Evolutionary conservation across 2,888 invertebrate species (phyloP).

Genomic region (Agrilus cyanescens): DNA sequence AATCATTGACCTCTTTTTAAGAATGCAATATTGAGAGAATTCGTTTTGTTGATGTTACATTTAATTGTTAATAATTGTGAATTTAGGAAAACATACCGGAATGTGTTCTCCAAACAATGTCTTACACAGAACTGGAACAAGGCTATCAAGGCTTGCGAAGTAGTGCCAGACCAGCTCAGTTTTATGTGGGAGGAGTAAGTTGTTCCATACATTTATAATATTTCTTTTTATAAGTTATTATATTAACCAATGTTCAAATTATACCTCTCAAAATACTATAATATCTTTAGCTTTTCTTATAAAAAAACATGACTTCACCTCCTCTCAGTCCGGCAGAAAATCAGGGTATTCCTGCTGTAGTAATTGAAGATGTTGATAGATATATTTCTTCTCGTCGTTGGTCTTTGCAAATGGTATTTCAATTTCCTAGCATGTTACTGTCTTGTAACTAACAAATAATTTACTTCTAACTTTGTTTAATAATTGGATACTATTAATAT

Average conservation of each 20-base stretch:
- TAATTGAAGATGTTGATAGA: conserved; percentile 29
- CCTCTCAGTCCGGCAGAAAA: not conserved
- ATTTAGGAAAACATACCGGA: conserved; percentile 1
- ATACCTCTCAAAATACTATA: not conserved
- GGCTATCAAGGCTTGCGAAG: conserved; percentile 81
- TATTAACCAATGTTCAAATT: not conserved
- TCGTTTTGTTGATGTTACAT: too few relatives aligned
- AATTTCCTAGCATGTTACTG: conserved; percentile 7
- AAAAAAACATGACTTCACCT: not conserved
- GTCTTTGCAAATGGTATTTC: conserved; percentile 17
- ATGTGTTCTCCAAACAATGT: conserved; percentile 44
- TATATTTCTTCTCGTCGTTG: conserved; percentile 21
- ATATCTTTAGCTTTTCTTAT: not conserved
- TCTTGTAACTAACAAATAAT: conserved; percentile 4
- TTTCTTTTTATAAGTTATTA: not conserved
- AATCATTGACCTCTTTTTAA: too few relatives aligned
- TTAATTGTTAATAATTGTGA: too few relatives aligned
- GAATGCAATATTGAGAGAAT: too few relatives aligned
- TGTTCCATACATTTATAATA: not conserved
- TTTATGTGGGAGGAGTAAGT: conserved; percentile 63
- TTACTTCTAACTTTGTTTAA: too few relatives aligned
- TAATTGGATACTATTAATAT: too few relatives aligned
- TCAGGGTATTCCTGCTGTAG: conserved; percentile 22
- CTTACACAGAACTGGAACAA: conserved; percentile 85
- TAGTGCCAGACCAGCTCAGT: conserved; percentile 50